These are phyloP conservation scores for Dendroctonus ponderosae DNA, from an alignment of 1,140 invertebrate species.

Conservation along the genomic window DNA sequence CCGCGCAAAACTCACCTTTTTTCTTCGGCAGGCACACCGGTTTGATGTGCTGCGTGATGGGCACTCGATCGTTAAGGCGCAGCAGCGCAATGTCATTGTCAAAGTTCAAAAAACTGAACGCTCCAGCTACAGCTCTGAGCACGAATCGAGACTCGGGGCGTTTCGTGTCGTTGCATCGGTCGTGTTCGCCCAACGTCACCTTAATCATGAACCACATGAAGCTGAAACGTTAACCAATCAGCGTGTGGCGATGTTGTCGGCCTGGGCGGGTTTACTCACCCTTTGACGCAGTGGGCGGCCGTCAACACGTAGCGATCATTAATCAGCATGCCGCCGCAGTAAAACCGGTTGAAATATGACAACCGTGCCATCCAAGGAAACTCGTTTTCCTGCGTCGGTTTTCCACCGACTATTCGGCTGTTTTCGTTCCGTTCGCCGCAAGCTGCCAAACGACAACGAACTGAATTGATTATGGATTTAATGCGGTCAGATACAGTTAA, in stretches of 20 bases:
- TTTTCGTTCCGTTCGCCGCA: constrained; percentile 78
- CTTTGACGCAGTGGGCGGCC: constrained; percentile 81
- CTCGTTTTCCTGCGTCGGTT: constrained; percentile 68
- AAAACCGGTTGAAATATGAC: constrained; percentile 79
- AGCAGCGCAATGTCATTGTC: constrained; percentile 83
- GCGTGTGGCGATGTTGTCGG: constrained; percentile 81
- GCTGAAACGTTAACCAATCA: constrained; percentile 72
- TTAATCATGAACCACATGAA: constrained; percentile 91
- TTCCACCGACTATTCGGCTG: constrained; percentile 74
- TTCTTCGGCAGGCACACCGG: constrained; percentile 75
- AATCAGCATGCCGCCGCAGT: constrained; percentile 81
- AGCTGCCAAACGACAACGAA: constrained; percentile 54
- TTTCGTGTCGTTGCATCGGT: constrained; percentile 70
- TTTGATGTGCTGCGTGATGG: constrained; percentile 69
- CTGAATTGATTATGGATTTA: constrained; percentile 1
- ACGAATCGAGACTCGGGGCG: constrained; percentile 74
- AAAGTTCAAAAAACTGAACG: constrained; percentile 79
- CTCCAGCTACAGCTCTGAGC: constrained; percentile 67
- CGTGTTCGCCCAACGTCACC: constrained; percentile 79
- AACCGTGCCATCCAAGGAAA: constrained; percentile 82
- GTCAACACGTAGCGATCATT: constrained; percentile 79
- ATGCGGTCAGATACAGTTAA: neutral
- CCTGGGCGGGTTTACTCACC: constrained; percentile 59
- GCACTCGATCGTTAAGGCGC: constrained; percentile 72
- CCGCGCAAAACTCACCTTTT: constrained; percentile 53